Base-by-base conservation (phyloP, 2,888 invertebrate genomes). In the Ophion ventricosus region DNA sequence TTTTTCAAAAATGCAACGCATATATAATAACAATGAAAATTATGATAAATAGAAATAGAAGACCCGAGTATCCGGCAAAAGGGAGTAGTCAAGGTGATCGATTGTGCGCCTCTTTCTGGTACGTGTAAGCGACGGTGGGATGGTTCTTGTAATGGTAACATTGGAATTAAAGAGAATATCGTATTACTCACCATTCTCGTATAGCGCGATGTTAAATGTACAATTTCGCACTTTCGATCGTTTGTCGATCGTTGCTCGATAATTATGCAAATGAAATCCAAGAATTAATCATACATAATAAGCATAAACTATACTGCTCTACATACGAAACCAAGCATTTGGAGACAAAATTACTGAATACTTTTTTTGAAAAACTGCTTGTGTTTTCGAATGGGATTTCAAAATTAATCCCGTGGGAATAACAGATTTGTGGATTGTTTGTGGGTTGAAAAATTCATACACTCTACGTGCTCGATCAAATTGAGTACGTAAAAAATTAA, bases 201-300 rank as follows among this genome's bases (percentile, higher is more conserved):
- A 79, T 23, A 88, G 86, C 80, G 78, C 85, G 87, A 75, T 75
- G 90, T 80, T 85, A 87, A 86, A 87, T 81, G 86, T 84, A 63
- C 63, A 83, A 88, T 67, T 66, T 64, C 75, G 85, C 54, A 63
- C 84, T 82, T 77, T 77, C 87, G 84, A 85, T 86, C 77, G 82
- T 82, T 72, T 82, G 87, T 64, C 78, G 84, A 85, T 79, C 61
- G 90, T 86, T 85, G 87, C 87, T 89, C 89, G 87, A 69, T 84
- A 81, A 84, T 89, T 89, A 89, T 90, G 89, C 69, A 89, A 89
- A 89, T 74, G 85, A 88, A 89, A 75, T 80, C 82, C 2, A 35
- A 83, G 43, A 84, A 87, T 86, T 88, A 83, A 88, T 87, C 14
- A 40, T 64, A 56, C 40, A 29, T 25, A 10, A 57, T 1, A 64